Evolutionary conservation across 2,888 invertebrate species (phyloP).

Genomic region (Dynastes tityus): DNA sequence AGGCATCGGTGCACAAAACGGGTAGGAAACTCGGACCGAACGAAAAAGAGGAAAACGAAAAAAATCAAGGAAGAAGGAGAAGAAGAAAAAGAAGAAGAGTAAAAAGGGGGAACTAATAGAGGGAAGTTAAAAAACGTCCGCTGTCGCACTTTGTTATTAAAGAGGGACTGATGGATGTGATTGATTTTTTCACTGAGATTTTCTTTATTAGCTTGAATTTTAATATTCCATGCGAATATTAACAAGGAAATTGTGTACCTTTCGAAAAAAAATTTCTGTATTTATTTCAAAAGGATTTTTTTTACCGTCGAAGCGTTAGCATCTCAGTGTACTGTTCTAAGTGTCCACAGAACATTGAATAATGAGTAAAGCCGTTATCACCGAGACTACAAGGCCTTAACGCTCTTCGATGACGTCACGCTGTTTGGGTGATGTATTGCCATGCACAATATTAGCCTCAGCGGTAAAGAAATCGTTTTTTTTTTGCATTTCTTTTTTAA

Average conservation of each 20-base stretch:
- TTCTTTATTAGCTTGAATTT: constrained; percentile 38
- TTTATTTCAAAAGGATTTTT: no score
- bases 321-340: no score
- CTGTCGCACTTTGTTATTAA: constrained; percentile 40
- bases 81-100: neutral
- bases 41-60: constrained; percentile 12
- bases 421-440: no score
- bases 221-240: constrained; percentile 28
- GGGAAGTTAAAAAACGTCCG: constrained; percentile 23
- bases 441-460: no score
- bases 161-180: constrained; percentile 32
- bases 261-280: neutral
- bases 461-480: no score
- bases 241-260: neutral
- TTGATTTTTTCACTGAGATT: constrained; percentile 32
- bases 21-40: constrained; percentile 23
- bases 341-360: no score
- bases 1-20: constrained; percentile 34
- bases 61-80: neutral
- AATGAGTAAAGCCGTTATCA: no score
- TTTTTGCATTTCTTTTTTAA: no score
- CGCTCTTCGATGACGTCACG: no score
- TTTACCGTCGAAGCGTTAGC: no score
- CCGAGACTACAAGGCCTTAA: no score
- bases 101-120: constrained; percentile 24